phyloP scores from a whole-genome alignment of 2,113 vertebrate genomes.

The Crypturellus undulatus region DNA sequence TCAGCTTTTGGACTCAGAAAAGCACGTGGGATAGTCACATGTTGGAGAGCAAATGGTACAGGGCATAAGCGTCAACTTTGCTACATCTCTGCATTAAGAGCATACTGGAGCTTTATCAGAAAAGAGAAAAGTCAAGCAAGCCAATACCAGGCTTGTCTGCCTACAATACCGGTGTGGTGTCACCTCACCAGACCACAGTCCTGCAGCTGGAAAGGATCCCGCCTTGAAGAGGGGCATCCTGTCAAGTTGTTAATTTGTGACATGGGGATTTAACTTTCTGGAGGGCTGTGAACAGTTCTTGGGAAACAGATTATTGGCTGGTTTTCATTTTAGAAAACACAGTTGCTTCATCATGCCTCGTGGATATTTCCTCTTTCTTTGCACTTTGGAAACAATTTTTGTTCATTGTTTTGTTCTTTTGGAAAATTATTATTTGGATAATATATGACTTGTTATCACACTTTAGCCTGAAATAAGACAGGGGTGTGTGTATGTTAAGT shows the following conservation, averaged over 20 bases:
- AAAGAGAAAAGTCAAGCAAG: background rate
- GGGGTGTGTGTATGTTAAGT: background rate
- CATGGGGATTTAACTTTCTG: fast-evolving
- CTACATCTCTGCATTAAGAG: background rate
- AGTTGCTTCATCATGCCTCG: background rate
- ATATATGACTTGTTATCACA: background rate
- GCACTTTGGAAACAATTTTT: background rate
- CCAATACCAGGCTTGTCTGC: background rate
- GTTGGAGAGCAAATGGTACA: background rate
- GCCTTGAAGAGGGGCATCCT: background rate
- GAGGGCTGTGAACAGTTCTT: background rate
- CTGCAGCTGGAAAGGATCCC: background rate
- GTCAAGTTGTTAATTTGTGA: background rate
- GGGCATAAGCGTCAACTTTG: background rate
- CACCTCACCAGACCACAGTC: background rate
- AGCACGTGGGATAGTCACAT: fast-evolving
- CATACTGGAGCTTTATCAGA: background rate
- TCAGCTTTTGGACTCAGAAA: background rate
- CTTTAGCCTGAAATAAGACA: background rate
- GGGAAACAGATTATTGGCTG: background rate
- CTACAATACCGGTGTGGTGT: background rate
- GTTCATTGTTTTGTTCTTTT: background rate
- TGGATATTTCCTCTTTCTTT: background rate
- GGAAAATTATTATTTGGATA: background rate
- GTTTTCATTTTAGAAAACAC: background rate